Evolutionary conservation across 2,888 invertebrate genomes (phyloP).

Genomic region (Thereva unica): DNA sequence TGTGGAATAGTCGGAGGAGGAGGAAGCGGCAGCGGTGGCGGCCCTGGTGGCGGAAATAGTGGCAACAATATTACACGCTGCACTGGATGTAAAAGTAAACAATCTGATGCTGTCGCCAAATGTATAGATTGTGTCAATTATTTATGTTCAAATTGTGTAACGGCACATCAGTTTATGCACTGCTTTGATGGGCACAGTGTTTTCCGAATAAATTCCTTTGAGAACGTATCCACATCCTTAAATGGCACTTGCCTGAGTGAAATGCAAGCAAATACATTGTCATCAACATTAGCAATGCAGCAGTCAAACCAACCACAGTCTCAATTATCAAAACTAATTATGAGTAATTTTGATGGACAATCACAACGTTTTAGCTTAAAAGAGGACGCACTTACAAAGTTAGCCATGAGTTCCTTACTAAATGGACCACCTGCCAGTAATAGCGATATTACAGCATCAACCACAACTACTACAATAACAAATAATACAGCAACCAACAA

Average conservation of each 20-base stretch:
- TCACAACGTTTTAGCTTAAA: slow-evolving; percentile 36
- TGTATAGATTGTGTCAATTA: slow-evolving; percentile 96
- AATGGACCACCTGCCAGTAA: slow-evolving; percentile 30
- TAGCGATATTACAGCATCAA: not conserved
- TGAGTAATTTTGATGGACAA: slow-evolving; percentile 40
- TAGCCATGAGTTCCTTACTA: slow-evolving; percentile 39
- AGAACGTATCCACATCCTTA: slow-evolving; percentile 50
- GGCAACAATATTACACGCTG: slow-evolving; percentile 69
- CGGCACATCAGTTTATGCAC: slow-evolving; percentile 99
- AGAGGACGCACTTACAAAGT: slow-evolving; percentile 38
- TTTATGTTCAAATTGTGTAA: slow-evolving; percentile 95
- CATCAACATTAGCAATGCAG: slow-evolving; percentile 47
- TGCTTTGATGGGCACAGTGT: slow-evolving; percentile 97
- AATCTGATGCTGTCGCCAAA: slow-evolving; percentile 91
- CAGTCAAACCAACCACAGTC: slow-evolving; percentile 49
- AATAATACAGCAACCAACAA: slow-evolving; percentile 40
- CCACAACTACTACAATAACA: not conserved
- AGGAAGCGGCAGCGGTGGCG: slow-evolving; percentile 63
- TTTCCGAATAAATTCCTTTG: slow-evolving; percentile 57
- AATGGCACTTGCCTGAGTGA: slow-evolving; percentile 46
- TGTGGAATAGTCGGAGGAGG: slow-evolving; percentile 64
- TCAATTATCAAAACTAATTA: slow-evolving; percentile 53
- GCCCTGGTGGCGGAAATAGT: slow-evolving; percentile 58
- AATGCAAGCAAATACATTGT: slow-evolving; percentile 50
- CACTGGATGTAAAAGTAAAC: slow-evolving; percentile 95